Evolutionary conservation across 2,888 invertebrate species (phyloP).

Genomic region (Lamproptera curius): DNA sequence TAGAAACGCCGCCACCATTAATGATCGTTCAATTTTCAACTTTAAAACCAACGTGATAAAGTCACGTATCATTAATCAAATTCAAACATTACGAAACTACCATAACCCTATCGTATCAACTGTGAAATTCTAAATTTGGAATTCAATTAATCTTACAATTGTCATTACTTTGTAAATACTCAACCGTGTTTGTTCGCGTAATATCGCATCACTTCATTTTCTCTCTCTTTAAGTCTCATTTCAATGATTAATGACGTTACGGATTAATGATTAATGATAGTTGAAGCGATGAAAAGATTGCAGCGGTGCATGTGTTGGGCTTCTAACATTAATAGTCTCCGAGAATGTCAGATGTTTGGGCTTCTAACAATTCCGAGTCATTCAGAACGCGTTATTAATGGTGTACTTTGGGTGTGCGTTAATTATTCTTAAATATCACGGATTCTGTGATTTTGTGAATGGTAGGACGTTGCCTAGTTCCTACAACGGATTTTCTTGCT

Average conservation of each 20-base stretch:
- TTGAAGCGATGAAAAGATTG: conserved; percentile 62
- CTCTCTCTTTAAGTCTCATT: conserved; percentile 77
- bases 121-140: conserved; percentile 49
- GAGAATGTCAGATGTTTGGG: conserved; percentile 56
- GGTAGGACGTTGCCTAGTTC: no score
- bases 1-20: conserved; percentile 50
- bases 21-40: conserved; percentile 28
- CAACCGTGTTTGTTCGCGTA: conserved; percentile 61
- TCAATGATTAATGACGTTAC: conserved; percentile 64
- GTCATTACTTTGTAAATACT: conserved; percentile 59
- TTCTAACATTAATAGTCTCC: conserved; percentile 38
- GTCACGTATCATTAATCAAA: conserved; percentile 1
- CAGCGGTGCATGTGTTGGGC: conserved; percentile 55
- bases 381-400: conserved; percentile 68
- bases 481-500: no score
- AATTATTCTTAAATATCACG: conserved; percentile 4
- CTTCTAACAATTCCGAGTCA: conserved; percentile 69
- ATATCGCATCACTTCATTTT: conserved; percentile 69
- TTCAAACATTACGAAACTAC: conserved; percentile 16
- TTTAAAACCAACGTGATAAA: conserved; percentile 22
- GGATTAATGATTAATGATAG: conserved; percentile 65
- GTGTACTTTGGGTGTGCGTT: conserved; percentile 30
- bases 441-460: no score
- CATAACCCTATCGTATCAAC: conserved; percentile 46
- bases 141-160: conserved; percentile 72